These are phyloP conservation scores for Suncus etruscus DNA, from an alignment of 2,113 vertebrate species.

Conservation along the genomic window DNA sequence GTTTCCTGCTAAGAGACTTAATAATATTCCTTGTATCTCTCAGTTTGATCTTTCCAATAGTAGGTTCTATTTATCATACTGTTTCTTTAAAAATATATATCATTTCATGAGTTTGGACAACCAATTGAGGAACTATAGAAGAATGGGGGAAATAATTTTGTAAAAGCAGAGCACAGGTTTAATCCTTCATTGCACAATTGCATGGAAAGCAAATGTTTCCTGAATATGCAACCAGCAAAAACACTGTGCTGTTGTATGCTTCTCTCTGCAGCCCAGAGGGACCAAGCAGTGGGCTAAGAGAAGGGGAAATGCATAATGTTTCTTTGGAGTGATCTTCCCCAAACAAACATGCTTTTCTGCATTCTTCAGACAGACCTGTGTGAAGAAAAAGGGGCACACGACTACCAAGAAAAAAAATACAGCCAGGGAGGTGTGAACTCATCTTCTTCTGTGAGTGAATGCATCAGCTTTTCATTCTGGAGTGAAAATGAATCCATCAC, in stretches of 20 bases:
- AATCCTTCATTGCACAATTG: constrained; percentile 3
- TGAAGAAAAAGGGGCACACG: background rate
- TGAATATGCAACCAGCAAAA: constrained; percentile 46
- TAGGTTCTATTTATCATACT: constrained; percentile 56
- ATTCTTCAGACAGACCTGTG: background rate
- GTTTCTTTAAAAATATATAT: constrained; percentile 36
- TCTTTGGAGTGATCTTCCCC: background rate
- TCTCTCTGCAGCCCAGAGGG: constrained; percentile 11
- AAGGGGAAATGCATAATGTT: fast-evolving
- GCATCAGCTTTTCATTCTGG: constrained; percentile 62
- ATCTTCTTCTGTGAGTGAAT: constrained; percentile 42
- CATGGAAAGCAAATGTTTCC: constrained; percentile 49
- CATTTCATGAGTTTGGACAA: constrained; percentile 9
- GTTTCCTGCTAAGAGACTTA: constrained; percentile 44
- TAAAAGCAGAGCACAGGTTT: constrained; percentile 48
- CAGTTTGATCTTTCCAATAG: constrained; percentile 7
- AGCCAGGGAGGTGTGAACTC: background rate
- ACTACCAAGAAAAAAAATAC: constrained; percentile 4
- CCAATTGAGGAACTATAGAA: constrained; percentile 1
- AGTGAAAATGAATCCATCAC: constrained; percentile 47
- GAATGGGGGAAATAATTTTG: constrained; percentile 39
- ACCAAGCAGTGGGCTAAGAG: background rate
- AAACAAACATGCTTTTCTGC: background rate
- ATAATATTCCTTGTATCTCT: constrained; percentile 1
- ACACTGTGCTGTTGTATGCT: constrained; percentile 38